A percentile compares a stretch with the other conserved stretches of the same genome.
Conservation (phyloP, 64 coral and sea anemone genomes). For the Montipora efflorescens region DNA sequence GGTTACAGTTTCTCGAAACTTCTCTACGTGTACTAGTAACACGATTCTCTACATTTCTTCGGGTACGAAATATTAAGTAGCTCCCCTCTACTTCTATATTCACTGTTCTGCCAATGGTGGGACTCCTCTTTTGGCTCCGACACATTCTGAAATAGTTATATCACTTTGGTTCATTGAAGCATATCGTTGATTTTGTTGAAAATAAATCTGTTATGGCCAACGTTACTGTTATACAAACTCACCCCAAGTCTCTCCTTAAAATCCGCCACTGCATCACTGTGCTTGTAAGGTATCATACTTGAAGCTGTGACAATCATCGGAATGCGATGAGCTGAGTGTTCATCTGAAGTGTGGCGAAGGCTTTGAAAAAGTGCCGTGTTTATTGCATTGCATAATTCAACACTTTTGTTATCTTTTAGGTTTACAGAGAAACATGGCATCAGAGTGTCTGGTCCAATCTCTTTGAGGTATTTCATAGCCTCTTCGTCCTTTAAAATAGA, state of each 20-base stretch:
- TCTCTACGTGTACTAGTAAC: no score
- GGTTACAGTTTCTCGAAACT: no score
- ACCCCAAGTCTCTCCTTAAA: slow-evolving; percentile 87
- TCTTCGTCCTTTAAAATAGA: slow-evolving; percentile 54
- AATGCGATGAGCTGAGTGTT: slow-evolving; percentile 49
- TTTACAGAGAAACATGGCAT: slow-evolving; percentile 84
- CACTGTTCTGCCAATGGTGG: no score
- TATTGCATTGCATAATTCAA: slow-evolving; percentile 62
- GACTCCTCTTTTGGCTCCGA: no score
- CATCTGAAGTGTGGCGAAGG: slow-evolving; percentile 59
- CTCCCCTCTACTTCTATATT: no score
- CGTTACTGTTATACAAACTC: not conserved
- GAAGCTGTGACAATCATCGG: slow-evolving; percentile 91
- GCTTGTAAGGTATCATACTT: slow-evolving; percentile 36
- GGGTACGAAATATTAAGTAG: no score
- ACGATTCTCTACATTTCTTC: no score
- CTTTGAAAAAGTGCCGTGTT: slow-evolving; percentile 59
- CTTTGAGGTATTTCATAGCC: slow-evolving; percentile 74
- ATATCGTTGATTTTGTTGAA: no score
- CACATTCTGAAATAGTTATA: no score
- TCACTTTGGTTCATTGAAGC: no score
- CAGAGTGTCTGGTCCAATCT: slow-evolving; percentile 81
- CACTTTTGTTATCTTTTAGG: slow-evolving; percentile 68
- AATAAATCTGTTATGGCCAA: no score
- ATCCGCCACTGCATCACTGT: slow-evolving; percentile 69